phyloP scores from a whole-genome alignment of 2,113 vertebrate genomes.

The Lepus europaeus region DNA sequence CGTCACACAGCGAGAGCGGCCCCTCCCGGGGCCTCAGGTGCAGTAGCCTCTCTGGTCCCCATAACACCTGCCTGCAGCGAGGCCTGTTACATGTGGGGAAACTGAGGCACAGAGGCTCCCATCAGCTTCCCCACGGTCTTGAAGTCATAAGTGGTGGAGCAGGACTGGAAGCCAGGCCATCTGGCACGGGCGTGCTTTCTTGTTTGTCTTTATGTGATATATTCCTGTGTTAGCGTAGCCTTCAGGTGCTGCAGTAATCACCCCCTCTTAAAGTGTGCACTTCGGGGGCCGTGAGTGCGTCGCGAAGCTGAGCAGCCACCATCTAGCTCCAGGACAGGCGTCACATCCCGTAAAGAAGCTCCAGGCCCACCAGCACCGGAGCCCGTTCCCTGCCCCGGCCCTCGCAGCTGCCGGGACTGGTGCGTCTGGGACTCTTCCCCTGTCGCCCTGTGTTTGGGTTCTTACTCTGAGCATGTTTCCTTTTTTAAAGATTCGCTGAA shows the following conservation, averaged over 20 bases:
- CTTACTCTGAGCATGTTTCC: too few species aligned
- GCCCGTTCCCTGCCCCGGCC: neutral
- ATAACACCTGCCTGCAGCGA: accelerated
- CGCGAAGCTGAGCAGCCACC: accelerated
- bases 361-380: accelerated
- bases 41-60: accelerated
- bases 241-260: accelerated
- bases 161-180: accelerated
- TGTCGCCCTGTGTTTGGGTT: too few species aligned
- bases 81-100: neutral
- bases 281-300: accelerated
- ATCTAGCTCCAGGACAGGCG: neutral
- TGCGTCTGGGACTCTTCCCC: too few species aligned
- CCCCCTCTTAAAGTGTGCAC: accelerated
- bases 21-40: neutral
- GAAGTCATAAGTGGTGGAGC: accelerated
- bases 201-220: neutral
- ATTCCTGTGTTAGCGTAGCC: too few species aligned
- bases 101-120: accelerated
- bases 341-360: neutral
- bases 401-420: too few species aligned
- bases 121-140: accelerated
- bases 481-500: too few species aligned
- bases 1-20: too few species aligned
- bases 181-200: accelerated